Evolutionary conservation across 2,113 vertebrate genomes (phyloP), one percentile per base, ranked within the genome.

Genomic region (Halichoerus grypus): DNA sequence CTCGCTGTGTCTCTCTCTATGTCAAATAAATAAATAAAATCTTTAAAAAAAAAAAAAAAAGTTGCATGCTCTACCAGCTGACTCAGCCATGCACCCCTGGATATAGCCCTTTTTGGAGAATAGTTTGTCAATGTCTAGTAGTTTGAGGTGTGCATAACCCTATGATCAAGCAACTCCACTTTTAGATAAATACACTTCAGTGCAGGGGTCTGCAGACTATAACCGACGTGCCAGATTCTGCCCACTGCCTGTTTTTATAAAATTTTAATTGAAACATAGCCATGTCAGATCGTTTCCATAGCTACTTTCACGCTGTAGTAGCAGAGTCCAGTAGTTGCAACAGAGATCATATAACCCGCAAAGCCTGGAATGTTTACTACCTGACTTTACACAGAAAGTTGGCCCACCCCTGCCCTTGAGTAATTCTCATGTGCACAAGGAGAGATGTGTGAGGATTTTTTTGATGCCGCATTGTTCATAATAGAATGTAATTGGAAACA

Each of bases 401-500:
- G 69, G 21, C 72, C 49, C 26, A 14, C 63, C 69, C 55, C 55
- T 74, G n/a, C 39, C 55, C 61, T 61, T 89, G 69, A 55, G n/a
- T 92, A 31, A 72, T 72, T 92, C 42, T 89, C n/a, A 84, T 33
- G 39, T 71, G 21, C 21, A 55, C 65, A 95, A 85, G 63, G 77
- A 94, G 77, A 94, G 31, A 46, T 10, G 10, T 83, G 4, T 21
- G 74, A 36, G 36, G 36, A 65, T 74, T 26, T 42, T 39, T 96
- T 88, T 19, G 18, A 83, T 83, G 42, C 15, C 36, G 4, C 12
- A 51, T 92, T 88, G 21, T 84, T 97, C 61, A 42, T 92, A 55
- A 65, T 90, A 92, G 65, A 82, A 88, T 82, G 77, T 88, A 91
- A 55, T 74, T 85, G 49, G 33, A 74, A 84, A 92, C 10, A 89